A percentile compares a stretch with the other conserved stretches of the same genome.
These are phyloP conservation scores for Coremacera marginata DNA, from an alignment of 2,888 invertebrate species.

Conservation along the genomic window DNA sequence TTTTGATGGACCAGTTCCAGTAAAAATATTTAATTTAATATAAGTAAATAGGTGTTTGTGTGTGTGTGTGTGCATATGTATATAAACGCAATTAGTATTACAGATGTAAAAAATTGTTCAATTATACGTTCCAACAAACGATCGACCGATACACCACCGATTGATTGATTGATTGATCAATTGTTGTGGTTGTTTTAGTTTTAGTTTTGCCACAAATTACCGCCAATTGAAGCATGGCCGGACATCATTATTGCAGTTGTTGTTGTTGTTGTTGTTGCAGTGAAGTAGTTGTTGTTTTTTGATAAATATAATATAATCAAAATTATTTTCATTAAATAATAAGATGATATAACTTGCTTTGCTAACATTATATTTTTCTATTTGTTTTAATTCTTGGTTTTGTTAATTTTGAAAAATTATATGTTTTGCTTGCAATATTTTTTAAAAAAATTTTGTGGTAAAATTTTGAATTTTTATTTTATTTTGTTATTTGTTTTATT, in stretches of 20 bases:
- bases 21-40: not conserved
- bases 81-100: not conserved
- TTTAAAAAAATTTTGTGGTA: not conserved
- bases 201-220: not conserved
- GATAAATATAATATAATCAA: slow-evolving; percentile 18
- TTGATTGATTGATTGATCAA: not conserved
- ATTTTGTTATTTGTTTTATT: slow-evolving; percentile 49
- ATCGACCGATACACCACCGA: slow-evolving; percentile 11
- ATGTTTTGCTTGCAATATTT: slow-evolving; percentile 49
- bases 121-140: not conserved
- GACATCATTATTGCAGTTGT: not conserved
- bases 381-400: slow-evolving; percentile 45
- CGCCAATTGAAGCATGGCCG: no score
- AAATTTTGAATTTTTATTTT: slow-evolving; percentile 28
- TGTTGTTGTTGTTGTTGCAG: slow-evolving; percentile 9
- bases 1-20: not conserved
- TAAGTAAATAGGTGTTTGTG: not conserved
- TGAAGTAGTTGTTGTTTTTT: slow-evolving; percentile 22
- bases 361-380: slow-evolving; percentile 43
- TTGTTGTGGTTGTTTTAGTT: slow-evolving; percentile 2
- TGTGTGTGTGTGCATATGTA: not conserved
- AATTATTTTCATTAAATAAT: slow-evolving; percentile 23
- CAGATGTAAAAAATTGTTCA: not conserved
- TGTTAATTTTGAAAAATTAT: slow-evolving; percentile 56
- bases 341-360: slow-evolving; percentile 37